phyloP scores from a whole-genome alignment of 2,113 vertebrate species.

The Aptenodytes forsteri region DNA sequence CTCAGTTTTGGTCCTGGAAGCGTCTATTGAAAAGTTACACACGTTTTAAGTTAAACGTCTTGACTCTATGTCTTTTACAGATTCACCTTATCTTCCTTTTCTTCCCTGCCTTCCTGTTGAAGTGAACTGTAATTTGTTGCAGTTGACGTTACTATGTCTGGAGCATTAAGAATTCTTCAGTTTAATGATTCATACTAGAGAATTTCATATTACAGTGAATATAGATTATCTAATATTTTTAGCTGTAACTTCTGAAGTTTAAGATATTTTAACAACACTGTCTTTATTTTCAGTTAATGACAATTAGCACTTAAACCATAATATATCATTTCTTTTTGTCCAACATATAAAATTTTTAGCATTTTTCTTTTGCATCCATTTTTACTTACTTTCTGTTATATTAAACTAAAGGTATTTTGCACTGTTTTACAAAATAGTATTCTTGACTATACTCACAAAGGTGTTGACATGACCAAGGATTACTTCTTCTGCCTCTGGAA shows the following conservation, averaged over 20 bases:
- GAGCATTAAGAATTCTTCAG: not conserved
- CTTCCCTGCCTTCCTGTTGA: not conserved
- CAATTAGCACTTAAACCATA: not conserved
- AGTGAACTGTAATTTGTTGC: not conserved
- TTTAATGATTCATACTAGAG: not conserved
- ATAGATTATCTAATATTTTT: not conserved
- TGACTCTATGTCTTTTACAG: not conserved
- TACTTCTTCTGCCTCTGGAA: not conserved
- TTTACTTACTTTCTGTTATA: not conserved
- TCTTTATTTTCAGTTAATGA: not conserved
- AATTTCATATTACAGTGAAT: not conserved
- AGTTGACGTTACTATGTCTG: accelerated
- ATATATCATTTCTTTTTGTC: not conserved
- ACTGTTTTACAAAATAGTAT: not conserved
- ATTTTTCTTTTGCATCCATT: not conserved
- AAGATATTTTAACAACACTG: not conserved
- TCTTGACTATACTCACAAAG: not conserved
- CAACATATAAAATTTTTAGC: not conserved
- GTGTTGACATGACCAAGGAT: not conserved
- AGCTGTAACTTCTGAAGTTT: not conserved
- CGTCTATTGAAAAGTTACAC: not conserved
- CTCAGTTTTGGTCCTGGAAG: not conserved
- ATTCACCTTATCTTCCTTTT: not conserved
- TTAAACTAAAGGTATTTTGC: not conserved
- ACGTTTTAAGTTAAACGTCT: not conserved